A percentile compares a stretch with the other conserved stretches of the same genome.
Evolutionary conservation across 2,113 vertebrate species (phyloP).

Genomic region (Hymenochirus boettgeri): DNA sequence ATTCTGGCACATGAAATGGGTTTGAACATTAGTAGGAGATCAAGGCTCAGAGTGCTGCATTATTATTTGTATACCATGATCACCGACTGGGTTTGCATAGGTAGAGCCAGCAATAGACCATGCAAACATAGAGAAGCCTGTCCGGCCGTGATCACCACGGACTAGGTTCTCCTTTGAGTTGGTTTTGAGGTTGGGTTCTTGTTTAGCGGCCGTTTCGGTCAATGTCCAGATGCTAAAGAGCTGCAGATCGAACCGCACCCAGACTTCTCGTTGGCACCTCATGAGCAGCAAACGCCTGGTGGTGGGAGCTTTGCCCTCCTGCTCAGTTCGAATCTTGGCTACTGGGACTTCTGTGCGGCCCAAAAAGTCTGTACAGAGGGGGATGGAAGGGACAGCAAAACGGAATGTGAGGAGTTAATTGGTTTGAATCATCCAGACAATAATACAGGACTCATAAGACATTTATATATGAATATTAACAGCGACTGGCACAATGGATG

Average conservation of each 20-base stretch:
- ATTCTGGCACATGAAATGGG: conserved; percentile 5
- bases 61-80: conserved; percentile 45
- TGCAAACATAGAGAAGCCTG: not conserved
- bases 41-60: conserved; percentile 37
- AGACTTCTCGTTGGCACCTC: conserved; percentile 88
- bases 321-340: conserved; percentile 91
- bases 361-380: conserved; percentile 76
- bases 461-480: too few relatives aligned
- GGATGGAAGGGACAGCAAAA: not conserved
- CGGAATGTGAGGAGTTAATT: too few relatives aligned
- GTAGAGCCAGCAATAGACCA: conserved; percentile 41
- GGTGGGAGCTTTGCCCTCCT: conserved; percentile 87
- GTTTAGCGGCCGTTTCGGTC: not conserved
- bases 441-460: too few relatives aligned
- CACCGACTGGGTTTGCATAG: conserved; percentile 69
- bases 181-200: too few relatives aligned
- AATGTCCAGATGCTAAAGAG: conserved; percentile 73
- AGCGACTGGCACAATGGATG: too few relatives aligned
- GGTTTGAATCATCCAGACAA: too few relatives aligned
- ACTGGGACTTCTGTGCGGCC: conserved; percentile 92
- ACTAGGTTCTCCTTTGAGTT: not conserved
- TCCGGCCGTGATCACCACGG: not conserved
- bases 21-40: too few relatives aligned
- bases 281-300: conserved; percentile 86
- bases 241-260: conserved; percentile 90